These are phyloP conservation scores for Heliconius nattereri DNA, from an alignment of 1,140 invertebrate species.

Conservation along the genomic window DNA sequence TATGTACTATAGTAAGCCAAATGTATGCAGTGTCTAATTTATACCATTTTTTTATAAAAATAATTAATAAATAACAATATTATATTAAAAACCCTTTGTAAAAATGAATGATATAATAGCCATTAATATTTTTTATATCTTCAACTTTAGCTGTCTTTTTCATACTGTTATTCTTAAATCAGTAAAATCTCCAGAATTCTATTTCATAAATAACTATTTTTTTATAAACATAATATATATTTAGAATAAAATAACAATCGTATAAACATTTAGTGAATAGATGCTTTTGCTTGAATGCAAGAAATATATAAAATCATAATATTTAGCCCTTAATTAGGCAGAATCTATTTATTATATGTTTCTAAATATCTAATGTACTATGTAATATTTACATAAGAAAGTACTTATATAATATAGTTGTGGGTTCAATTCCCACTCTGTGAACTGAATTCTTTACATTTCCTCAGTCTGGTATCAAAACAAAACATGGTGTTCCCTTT, in stretches of 20 bases:
- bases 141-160: background rate
- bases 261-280: background rate
- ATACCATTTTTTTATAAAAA: background rate
- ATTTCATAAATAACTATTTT: background rate
- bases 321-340: no score
- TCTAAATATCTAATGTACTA: no score
- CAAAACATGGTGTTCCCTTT: no score
- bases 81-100: background rate
- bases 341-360: no score
- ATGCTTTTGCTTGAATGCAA: background rate
- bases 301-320: background rate
- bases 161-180: background rate
- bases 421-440: no score
- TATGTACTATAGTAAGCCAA: background rate
- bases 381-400: no score
- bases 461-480: no score
- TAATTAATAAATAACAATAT: background rate
- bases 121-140: background rate
- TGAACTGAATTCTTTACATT: no score
- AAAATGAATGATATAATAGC: background rate
- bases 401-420: no score
- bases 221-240: background rate
- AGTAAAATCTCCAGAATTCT: background rate
- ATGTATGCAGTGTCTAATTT: background rate
- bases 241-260: background rate